Base-by-base conservation (phyloP, 2,797 vertebrate species). In the Sebastes diploproa region DNA sequence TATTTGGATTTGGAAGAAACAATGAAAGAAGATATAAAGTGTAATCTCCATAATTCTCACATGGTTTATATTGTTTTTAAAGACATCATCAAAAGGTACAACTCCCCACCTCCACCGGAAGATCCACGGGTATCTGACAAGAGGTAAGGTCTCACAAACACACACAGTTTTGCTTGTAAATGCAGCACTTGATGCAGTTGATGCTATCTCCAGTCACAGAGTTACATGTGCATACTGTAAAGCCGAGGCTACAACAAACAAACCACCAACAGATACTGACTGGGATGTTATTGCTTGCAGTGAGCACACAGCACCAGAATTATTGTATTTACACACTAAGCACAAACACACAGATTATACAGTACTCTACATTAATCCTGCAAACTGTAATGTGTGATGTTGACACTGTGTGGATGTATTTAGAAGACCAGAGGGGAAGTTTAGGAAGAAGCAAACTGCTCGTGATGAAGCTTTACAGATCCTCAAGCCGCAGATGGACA, bases 381-480 rank as follows among this genome's bases (percentile, higher is more conserved):
- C 58, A 61, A 54, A 30, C 34, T 30, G 23, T 59, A 23, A 30
- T 30, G 25, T 73, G 29, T 52, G 54, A 60, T 63, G 34, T 30
- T 88, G 16, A 75, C 56, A 62, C 27, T 59, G 65, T 58, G n/a
- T 81, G 77, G 2, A 18, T 85, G 59, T 72, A 1, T 78, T 61
- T 79, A 93, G 89, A 88, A 97, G 96, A 90, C 96, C 91, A 71
- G 97, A 97, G 8, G 95, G 96, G 46, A 98, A 96, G 85, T 99
- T 99, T 63, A 93, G 92, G 81, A 98, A 96, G 92, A 97, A 93
- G 89, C 92, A 94, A 67, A 97, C 96, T n/a, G 94, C 98, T 75
- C 98, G 97, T 0, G 98, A 99, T 80, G 97, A 99, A 89, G 98
- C 98, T 80, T 86, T 99, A 86, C 95, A 96, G 86, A 98, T 99